Percentiles rank a stretch among this genome's conserved stretches.
Evolutionary conservation across 2,797 vertebrate species (phyloP).

Genomic region (Tragelaphus oryx): DNA sequence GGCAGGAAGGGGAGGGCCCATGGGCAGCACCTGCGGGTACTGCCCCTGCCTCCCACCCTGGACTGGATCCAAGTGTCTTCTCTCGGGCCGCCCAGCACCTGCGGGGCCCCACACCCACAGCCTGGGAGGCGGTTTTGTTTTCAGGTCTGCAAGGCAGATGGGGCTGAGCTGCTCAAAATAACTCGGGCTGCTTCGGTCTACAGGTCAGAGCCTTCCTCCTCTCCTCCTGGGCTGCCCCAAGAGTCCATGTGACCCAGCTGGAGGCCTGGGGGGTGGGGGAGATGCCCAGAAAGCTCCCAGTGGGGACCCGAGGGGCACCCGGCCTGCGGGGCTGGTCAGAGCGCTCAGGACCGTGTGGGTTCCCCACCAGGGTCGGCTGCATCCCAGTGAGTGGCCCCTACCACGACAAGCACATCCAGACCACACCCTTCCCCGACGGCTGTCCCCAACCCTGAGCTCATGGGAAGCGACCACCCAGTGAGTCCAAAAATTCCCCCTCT

Average conservation of each 20-base stretch:
- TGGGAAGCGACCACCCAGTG: neutral
- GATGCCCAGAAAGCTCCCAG: neutral
- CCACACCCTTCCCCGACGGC: neutral
- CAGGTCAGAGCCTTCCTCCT: neutral
- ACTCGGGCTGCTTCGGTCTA: neutral
- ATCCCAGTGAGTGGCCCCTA: neutral
- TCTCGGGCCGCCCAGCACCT: neutral
- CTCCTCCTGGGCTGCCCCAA: neutral
- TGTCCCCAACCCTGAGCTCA: neutral
- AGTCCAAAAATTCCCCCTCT: neutral
- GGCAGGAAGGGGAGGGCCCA: neutral
- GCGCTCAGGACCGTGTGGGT: rapidly evolving
- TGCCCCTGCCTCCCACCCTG: rapidly evolving
- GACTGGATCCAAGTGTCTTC: neutral
- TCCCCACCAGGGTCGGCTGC: neutral
- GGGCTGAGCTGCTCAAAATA: neutral
- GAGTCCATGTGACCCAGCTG: too few species aligned
- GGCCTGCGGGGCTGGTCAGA: neutral
- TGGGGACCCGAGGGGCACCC: neutral
- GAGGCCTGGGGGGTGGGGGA: neutral
- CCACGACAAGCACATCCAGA: neutral
- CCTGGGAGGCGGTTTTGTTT: neutral
- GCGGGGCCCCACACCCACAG: neutral
- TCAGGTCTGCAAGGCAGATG: neutral
- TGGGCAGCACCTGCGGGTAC: neutral